A percentile compares a stretch with the other conserved stretches of the same genome.
phyloP scores from a whole-genome alignment of 2,797 vertebrate species.

The Tapirus indicus region DNA sequence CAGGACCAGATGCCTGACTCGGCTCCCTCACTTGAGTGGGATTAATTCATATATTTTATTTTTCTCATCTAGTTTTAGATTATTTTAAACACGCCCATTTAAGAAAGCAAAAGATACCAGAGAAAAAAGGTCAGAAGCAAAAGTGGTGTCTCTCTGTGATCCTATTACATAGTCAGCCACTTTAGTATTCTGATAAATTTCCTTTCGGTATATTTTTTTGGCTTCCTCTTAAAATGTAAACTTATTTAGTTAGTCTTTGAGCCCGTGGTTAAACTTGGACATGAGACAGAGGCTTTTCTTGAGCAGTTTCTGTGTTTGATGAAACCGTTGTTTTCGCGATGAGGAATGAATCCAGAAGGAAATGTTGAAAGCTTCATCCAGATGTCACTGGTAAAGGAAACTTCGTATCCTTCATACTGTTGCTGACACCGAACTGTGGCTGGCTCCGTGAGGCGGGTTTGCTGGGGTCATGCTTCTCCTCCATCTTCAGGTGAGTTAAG shows the following conservation, averaged over 20 bases:
- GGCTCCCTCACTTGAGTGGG: neutral
- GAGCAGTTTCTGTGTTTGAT: neutral
- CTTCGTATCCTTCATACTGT: neutral
- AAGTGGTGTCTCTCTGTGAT: neutral
- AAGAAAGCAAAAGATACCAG: neutral
- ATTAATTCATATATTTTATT: neutral
- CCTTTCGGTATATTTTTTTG: neutral
- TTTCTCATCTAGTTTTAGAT: slow-evolving; percentile 5
- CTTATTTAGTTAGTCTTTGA: neutral
- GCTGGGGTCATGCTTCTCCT: neutral
- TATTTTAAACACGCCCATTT: neutral
- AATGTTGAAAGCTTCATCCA: neutral
- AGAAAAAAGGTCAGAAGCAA: neutral
- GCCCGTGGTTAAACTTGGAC: neutral
- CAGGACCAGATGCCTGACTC: neutral
- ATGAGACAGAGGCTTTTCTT: neutral
- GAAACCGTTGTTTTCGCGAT: neutral
- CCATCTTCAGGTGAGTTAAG: neutral
- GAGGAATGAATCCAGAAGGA: neutral
- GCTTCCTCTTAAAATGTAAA: neutral
- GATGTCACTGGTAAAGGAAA: neutral
- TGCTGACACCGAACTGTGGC: neutral
- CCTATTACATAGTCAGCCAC: neutral
- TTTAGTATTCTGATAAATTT: neutral
- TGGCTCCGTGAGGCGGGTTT: neutral